These are phyloP conservation scores for Oryzias javanicus DNA, from an alignment of 2,113 vertebrate genomes.

Conservation along the genomic window DNA sequence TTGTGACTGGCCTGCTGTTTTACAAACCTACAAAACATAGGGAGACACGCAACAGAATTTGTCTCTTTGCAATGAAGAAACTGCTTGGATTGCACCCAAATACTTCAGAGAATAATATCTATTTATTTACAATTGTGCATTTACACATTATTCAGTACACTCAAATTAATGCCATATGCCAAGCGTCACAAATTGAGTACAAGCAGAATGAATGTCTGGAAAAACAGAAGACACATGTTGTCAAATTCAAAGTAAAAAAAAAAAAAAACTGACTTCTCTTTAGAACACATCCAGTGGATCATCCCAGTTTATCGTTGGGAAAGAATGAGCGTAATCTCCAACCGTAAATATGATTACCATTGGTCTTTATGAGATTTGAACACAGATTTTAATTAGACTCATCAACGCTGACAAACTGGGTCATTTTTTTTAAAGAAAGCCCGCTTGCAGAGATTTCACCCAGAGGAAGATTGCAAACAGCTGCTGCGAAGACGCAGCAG, in stretches of 20 bases:
- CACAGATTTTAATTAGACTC: constrained; percentile 69
- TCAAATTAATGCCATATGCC: constrained; percentile 5
- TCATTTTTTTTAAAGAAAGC: constrained; percentile 60
- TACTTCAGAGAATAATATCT: constrained; percentile 20
- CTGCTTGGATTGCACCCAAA: constrained; percentile 32
- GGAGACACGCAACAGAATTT: constrained; percentile 23
- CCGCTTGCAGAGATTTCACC: constrained; percentile 60
- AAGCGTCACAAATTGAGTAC: constrained; percentile 5
- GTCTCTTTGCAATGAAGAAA: constrained; percentile 36
- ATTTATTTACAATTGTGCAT: constrained; percentile 15
- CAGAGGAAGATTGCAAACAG: constrained; percentile 62
- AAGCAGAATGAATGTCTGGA: constrained; percentile 3
- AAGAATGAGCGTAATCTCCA: constrained; percentile 40
- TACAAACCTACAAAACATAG: constrained; percentile 25
- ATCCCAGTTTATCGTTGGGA: constrained; percentile 42
- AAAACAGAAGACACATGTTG: constrained; percentile 5
- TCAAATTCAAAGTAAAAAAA: constrained; percentile 25
- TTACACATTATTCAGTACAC: constrained; percentile 8
- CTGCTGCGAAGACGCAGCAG: constrained; percentile 45
- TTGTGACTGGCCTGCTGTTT: constrained; percentile 37
- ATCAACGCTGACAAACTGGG: constrained; percentile 70
- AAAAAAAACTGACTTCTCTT: constrained; percentile 32
- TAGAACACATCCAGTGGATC: constrained; percentile 28
- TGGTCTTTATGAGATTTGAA: constrained; percentile 59
- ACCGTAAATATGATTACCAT: constrained; percentile 62